Evolutionary conservation across 2,113 vertebrate genomes (phyloP).

Genomic region (Zosterops hypoxanthus): DNA sequence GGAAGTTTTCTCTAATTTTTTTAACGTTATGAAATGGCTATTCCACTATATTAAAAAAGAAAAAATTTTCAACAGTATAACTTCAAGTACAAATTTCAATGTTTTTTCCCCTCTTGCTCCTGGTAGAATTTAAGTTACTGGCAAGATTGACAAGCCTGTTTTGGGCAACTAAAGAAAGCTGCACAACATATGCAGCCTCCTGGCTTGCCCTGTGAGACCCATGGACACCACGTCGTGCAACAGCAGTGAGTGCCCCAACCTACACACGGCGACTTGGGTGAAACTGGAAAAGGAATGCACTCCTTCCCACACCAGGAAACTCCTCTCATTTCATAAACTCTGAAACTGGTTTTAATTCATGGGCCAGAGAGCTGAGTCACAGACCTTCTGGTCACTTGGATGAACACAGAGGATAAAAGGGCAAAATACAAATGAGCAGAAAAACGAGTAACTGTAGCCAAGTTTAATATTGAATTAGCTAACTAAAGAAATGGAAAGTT

Average conservation of each 20-base stretch:
- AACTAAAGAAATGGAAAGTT: background rate
- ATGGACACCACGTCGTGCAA: rapidly evolving
- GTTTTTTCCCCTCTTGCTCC: background rate
- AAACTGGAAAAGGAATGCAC: background rate
- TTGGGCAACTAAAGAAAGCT: background rate
- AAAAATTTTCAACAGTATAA: rapidly evolving
- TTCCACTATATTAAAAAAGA: background rate
- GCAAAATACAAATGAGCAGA: background rate
- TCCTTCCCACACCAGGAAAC: background rate
- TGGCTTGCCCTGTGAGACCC: background rate
- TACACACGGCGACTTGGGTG: background rate
- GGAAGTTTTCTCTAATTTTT: background rate
- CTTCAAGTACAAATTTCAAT: background rate
- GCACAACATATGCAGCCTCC: rapidly evolving
- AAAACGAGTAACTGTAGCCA: background rate
- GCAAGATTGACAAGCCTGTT: background rate
- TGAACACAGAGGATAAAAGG: background rate
- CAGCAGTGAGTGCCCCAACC: background rate
- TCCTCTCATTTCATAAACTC: background rate
- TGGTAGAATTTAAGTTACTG: background rate
- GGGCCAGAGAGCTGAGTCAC: background rate
- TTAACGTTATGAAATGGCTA: background rate
- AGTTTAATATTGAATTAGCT: background rate
- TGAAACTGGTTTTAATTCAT: background rate
- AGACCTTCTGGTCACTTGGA: background rate